Conservation (phyloP, 2,797 vertebrate genomes). For the Phyllotis vaccarum region DNA sequence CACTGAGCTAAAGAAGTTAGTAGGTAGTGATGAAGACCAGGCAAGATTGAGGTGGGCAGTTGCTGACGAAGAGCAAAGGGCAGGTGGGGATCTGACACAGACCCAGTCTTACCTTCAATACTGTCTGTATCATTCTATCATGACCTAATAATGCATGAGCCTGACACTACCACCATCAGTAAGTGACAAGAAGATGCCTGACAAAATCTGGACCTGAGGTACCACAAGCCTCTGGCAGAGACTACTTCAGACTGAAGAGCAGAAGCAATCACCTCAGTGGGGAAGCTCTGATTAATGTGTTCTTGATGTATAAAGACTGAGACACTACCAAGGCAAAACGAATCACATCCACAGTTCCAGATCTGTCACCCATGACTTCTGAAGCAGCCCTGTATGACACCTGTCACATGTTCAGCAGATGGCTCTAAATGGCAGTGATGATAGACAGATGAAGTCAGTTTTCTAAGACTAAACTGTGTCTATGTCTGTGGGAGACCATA, state of each 20-base stretch:
- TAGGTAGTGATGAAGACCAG: not conserved
- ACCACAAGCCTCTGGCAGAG: not conserved
- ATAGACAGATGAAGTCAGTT: not conserved
- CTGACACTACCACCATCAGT: constrained; percentile 37
- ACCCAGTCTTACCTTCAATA: constrained; percentile 22
- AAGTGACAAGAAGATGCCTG: constrained; percentile 36
- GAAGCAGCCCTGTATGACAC: not conserved
- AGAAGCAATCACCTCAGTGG: not conserved
- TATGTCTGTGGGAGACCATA: not conserved
- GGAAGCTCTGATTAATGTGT: not conserved
- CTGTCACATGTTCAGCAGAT: not conserved
- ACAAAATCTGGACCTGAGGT: not conserved
- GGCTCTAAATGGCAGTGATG: not conserved
- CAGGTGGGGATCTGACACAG: constrained; percentile 24
- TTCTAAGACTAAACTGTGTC: not conserved
- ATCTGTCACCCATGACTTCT: not conserved
- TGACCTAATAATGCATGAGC: constrained; percentile 28
- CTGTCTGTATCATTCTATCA: constrained; percentile 56
- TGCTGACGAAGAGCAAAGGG: constrained; percentile 13
- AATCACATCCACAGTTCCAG: not conserved
- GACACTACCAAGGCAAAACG: not conserved
- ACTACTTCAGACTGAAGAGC: not conserved
- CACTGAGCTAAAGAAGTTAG: constrained; percentile 70
- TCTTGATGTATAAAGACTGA: not conserved
- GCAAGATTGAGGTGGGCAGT: not conserved